A percentile compares a stretch with the other conserved stretches of the same genome.
Conservation (phyloP, 2,113 vertebrate genomes). For the Ovis aries region ARS-UI_Ramb_v3.0 NC_056059.1:5996001-5996500, state of each 20-base stretch:
- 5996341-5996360: not conserved
- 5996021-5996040: not conserved
- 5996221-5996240: not conserved
- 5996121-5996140: not conserved
- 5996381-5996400: not conserved
- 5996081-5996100: not conserved
- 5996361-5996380: not conserved
- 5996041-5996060: not conserved
- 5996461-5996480: not conserved
- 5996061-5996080: not conserved
- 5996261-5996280: not conserved
- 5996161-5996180: not conserved
- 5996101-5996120: not conserved
- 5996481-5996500: not conserved
- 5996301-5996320: not conserved
- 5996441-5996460: not conserved
- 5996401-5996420: not conserved
- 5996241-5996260: not conserved
- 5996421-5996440: not conserved
- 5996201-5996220: not conserved
- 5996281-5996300: not conserved
- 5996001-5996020: slow-evolving; percentile 18
- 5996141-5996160: not conserved
- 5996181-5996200: not conserved
- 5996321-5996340: not conserved